Percentiles rank a stretch among this genome's conserved stretches.
phyloP scores from a whole-genome alignment of 2,888 invertebrate species.

The Odontocerum albicorne region DNA sequence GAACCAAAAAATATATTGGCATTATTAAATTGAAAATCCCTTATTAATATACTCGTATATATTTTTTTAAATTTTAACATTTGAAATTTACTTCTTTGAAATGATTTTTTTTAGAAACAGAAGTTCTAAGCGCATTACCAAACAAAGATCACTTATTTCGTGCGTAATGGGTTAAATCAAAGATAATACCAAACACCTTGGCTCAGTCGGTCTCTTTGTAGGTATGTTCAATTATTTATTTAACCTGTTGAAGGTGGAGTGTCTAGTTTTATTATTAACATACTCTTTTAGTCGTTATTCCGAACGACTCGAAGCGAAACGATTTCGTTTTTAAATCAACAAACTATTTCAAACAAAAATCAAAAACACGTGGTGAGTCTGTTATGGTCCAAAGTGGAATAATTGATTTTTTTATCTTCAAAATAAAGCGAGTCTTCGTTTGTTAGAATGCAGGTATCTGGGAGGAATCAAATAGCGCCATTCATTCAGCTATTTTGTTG shows the following conservation, averaged over 20 bases:
- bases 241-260: constrained; percentile 1
- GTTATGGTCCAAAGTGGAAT: not conserved
- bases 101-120: too few relatives aligned
- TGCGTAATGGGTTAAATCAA: constrained; percentile 8
- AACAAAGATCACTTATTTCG: too few relatives aligned
- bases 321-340: constrained; percentile 8
- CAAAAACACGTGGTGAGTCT: not conserved
- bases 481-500: not conserved
- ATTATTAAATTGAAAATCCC: too few relatives aligned
- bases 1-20: too few relatives aligned
- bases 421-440: not conserved
- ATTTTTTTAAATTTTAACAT: too few relatives aligned
- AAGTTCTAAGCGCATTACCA: too few relatives aligned
- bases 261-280: constrained; percentile 8
- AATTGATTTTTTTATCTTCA: not conserved
- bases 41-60: too few relatives aligned
- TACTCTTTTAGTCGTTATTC: constrained; percentile 7
- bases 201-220: constrained; percentile 9
- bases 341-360: constrained; percentile 3
- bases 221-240: constrained; percentile 9
- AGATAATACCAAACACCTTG: too few relatives aligned
- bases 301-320: constrained; percentile 1
- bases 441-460: not conserved
- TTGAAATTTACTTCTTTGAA: too few relatives aligned
- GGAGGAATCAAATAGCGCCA: not conserved